Base-by-base conservation (phyloP, 2,113 vertebrate species). In the Malaclemys terrapin region DNA sequence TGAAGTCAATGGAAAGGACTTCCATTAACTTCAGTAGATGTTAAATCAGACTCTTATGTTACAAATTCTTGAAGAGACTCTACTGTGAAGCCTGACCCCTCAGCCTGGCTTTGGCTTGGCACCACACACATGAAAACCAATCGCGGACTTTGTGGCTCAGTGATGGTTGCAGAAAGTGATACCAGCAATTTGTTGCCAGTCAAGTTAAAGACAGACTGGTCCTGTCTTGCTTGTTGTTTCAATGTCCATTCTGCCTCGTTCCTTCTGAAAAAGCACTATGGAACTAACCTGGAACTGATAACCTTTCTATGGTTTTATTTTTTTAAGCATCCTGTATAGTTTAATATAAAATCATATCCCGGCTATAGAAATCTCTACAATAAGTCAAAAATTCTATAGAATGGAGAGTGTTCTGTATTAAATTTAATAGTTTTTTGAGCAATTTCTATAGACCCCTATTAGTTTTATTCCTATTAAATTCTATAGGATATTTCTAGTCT, bases 401-500 rank as follows among this genome's bases (percentile, higher is more conserved):
- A 6, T 52, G 82, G 24, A 52, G 57, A 38, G 62, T 69, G 0
- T 24, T 89, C 65, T 24, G 10, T 7, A 5, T 1, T 52, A 75
- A 29, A 4, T 2, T 24, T 27, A 35, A 0, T 0, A 88, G 13
- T 27, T 84, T 89, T 35, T 13, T 75, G 78, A 82, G 49, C 53
- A 20, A 2, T 27, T 65, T 81, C 27, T 47, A 57, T 76, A n/a
- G 35, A 75, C 31, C 2, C 16, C 53, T 35, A 9, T 0, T 1
- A 78, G 78, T 62, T 81, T 1, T 1, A 6, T 6, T 72, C 29
- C 45, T 88, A 45, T 38, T 49, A 69, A 52, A 0, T 0, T 1
- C 78, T 20, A 0, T 14, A 49, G 49, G 12, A 5, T 42, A 53
- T 2, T 72, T 22, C 35, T 0, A 0, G 5, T 6, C 25, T 78